Percentiles rank a stretch among this genome's conserved stretches.
Evolutionary conservation across 2,797 vertebrate species (phyloP).

Genomic region (Todus mexicanus): DNA sequence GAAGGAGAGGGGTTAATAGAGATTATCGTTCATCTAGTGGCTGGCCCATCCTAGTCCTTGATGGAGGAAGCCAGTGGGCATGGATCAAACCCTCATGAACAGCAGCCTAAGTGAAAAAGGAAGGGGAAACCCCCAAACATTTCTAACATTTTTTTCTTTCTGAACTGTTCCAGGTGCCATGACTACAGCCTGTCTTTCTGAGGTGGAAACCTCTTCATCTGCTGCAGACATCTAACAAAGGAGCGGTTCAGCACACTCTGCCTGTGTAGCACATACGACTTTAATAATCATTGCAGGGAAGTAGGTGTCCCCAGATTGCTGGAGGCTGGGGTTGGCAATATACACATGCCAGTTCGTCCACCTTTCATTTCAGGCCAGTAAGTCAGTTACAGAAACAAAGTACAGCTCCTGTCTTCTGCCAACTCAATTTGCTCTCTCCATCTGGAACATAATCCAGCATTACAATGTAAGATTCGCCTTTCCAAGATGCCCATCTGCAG

Average conservation of each 20-base stretch:
- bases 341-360: not conserved
- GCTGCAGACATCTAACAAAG: not conserved
- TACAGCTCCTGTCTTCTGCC: not conserved
- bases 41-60: not conserved
- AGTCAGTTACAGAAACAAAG: not conserved
- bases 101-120: not conserved
- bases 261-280: not conserved
- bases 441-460: conserved; percentile 8
- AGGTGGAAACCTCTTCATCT: not conserved
- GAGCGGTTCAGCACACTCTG: not conserved
- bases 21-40: not conserved
- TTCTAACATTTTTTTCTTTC: not conserved
- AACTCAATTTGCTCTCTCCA: conserved; percentile 37
- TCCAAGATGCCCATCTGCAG: conserved; percentile 30
- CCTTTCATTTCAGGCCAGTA: not conserved
- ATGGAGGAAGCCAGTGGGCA: not conserved
- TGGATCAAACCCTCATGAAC: not conserved
- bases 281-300: not conserved
- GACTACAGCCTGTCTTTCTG: not conserved
- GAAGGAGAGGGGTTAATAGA: not conserved
- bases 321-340: not conserved
- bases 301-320: not conserved
- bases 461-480: not conserved
- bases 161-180: not conserved
- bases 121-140: not conserved